Percentiles rank a stretch among this genome's conserved stretches.
Evolutionary conservation across 2,888 invertebrate genomes (phyloP).

Genomic region (Ectemnius continuus): DNA sequence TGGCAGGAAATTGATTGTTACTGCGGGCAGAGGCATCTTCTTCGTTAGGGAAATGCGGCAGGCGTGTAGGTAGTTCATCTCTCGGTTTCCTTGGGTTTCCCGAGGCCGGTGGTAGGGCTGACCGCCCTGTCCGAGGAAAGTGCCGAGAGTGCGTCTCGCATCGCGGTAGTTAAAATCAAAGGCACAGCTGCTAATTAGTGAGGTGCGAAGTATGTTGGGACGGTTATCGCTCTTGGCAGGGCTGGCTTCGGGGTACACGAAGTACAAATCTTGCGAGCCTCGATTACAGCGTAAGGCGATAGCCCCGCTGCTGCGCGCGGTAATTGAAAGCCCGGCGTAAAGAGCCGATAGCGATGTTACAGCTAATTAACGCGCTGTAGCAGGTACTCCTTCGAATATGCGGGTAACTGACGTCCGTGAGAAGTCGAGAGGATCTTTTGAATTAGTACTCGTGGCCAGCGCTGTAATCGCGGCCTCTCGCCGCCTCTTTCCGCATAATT

Average conservation of each 20-base stretch:
- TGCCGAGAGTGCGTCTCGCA: no score
- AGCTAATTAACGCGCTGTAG: constrained; percentile 53
- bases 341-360: constrained; percentile 42
- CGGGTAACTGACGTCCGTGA: constrained; percentile 29
- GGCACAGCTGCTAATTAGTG: constrained; percentile 45
- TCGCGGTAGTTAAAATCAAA: neutral
- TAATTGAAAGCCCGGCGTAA: constrained; percentile 53
- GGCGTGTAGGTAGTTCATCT: neutral
- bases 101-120: neutral
- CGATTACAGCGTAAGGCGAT: constrained; percentile 44
- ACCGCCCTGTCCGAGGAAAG: constrained; percentile 10
- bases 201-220: constrained; percentile 23
- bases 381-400: constrained; percentile 27
- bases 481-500: constrained; percentile 49
- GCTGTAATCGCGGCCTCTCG: constrained; percentile 34
- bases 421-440: constrained; percentile 27
- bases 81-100: no score
- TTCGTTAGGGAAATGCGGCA: neutral
- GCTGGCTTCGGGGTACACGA: constrained; percentile 28
- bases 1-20: neutral
- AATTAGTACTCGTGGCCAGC: constrained; percentile 37
- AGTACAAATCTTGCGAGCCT: constrained; percentile 39
- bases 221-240: constrained; percentile 25
- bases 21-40: neutral
- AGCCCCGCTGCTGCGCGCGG: constrained; percentile 27